A percentile compares a stretch with the other conserved stretches of the same genome.
Conservation (phyloP, 1,140 invertebrate genomes). For the Semibalanus balanoides region DNA sequence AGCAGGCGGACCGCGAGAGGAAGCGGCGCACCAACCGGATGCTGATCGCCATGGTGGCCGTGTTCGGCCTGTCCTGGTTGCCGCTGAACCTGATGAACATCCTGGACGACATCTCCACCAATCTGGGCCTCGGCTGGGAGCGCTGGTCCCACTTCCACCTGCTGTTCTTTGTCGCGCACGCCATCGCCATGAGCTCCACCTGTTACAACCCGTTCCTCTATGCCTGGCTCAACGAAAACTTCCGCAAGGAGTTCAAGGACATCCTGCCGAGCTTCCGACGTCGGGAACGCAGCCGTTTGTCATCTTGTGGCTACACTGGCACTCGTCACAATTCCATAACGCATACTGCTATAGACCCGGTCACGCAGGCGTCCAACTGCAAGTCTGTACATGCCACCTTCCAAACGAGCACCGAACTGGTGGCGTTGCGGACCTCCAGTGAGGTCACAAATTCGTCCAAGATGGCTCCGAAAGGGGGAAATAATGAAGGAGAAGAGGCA, state of each 20-base stretch:
- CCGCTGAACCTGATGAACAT: conserved; percentile 42
- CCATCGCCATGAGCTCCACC: conserved; percentile 39
- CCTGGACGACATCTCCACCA: conserved; percentile 32
- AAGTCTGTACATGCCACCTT: no score
- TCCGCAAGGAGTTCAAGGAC: conserved; percentile 36
- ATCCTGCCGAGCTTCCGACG: conserved; percentile 9
- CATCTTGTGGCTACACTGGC: no score
- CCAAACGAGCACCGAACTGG: no score
- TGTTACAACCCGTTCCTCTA: conserved; percentile 42
- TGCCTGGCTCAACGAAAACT: conserved; percentile 43
- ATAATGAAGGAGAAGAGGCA: no score
- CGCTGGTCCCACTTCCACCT: conserved; percentile 22
- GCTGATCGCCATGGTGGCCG: conserved; percentile 35
- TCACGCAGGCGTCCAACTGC: no score
- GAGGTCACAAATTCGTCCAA: no score
- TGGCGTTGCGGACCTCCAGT: no score
- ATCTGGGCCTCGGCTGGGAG: conserved; percentile 19
- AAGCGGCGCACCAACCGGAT: conserved; percentile 35
- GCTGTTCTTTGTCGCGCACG: conserved; percentile 37
- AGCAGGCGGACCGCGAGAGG: conserved; percentile 40
- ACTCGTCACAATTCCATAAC: no score
- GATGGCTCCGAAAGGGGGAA: no score
- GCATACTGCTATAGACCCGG: no score
- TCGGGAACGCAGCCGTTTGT: no score
- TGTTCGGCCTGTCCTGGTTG: conserved; percentile 41